phyloP scores from a whole-genome alignment of 2,113 vertebrate species.

The Zosterops lateralis region DNA sequence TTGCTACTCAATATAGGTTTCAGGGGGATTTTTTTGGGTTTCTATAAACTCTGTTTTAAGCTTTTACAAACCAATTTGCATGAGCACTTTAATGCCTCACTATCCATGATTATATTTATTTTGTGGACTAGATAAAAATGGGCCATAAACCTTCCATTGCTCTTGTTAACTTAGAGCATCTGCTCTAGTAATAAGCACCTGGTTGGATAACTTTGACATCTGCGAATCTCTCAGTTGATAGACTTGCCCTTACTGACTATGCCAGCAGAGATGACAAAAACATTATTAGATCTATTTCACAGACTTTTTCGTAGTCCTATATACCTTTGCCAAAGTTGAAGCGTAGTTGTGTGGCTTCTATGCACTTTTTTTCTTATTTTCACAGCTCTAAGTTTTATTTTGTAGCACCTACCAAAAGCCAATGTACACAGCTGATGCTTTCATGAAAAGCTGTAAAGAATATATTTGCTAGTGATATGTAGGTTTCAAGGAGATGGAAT shows the following conservation, averaged over 20 bases:
- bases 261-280: neutral
- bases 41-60: neutral
- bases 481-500: neutral
- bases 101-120: neutral
- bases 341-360: neutral
- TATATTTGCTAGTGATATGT: neutral
- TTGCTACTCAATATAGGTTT: neutral
- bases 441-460: neutral
- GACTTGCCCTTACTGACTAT: neutral
- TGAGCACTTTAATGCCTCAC: neutral
- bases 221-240: conserved; percentile 17
- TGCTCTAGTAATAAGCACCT: conserved; percentile 2
- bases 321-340: neutral
- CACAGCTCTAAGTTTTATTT: neutral
- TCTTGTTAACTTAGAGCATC: conserved; percentile 22
- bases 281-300: neutral
- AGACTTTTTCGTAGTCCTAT: neutral
- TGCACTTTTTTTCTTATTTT: neutral
- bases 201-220: conserved; percentile 34
- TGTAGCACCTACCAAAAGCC: neutral
- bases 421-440: neutral
- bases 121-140: conserved; percentile 22
- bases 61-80: neutral
- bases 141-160: neutral
- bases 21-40: neutral